phyloP scores from a whole-genome alignment of 2,797 vertebrate genomes.

The Micromesistius poutassou region DNA sequence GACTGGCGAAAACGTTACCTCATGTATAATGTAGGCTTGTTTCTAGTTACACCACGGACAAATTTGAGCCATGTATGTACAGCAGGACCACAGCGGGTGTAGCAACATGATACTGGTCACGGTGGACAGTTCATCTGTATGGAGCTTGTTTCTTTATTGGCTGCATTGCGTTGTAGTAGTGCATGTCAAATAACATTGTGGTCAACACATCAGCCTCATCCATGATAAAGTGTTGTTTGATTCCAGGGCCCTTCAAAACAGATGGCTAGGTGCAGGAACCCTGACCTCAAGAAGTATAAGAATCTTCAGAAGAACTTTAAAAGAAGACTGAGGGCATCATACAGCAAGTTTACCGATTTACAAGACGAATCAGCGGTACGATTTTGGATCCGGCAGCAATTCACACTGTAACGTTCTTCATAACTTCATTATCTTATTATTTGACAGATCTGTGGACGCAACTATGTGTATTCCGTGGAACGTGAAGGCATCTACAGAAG shows the following conservation, averaged over 20 bases:
- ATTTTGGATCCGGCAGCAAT: background rate
- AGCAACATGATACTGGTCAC: background rate
- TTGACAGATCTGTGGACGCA: conserved; percentile 75
- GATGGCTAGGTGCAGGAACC: conserved; percentile 53
- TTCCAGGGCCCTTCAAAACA: conserved; percentile 45
- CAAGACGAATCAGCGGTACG: conserved; percentile 71
- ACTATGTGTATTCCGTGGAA: conserved; percentile 84
- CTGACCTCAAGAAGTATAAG: conserved; percentile 65
- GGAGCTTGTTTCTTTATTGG: no score
- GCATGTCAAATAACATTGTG: background rate
- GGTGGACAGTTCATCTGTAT: background rate
- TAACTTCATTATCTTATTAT: background rate
- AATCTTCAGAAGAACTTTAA: conserved; percentile 74
- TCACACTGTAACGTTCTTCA: background rate
- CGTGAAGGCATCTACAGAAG: conserved; percentile 80
- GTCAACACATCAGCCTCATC: background rate
- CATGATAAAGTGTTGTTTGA: background rate
- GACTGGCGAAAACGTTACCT: background rate
- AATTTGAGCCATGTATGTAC: conserved; percentile 33
- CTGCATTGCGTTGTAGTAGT: background rate
- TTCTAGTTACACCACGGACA: conserved; percentile 26
- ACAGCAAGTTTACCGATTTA: conserved; percentile 57
- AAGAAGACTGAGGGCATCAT: conserved; percentile 69
- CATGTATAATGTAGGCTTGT: conserved; percentile 40
- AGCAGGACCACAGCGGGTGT: background rate